Evolutionary conservation across 2,888 invertebrate species (phyloP), one percentile per base, ranked within the genome.

Genomic region (Drosophila histrio): DNA sequence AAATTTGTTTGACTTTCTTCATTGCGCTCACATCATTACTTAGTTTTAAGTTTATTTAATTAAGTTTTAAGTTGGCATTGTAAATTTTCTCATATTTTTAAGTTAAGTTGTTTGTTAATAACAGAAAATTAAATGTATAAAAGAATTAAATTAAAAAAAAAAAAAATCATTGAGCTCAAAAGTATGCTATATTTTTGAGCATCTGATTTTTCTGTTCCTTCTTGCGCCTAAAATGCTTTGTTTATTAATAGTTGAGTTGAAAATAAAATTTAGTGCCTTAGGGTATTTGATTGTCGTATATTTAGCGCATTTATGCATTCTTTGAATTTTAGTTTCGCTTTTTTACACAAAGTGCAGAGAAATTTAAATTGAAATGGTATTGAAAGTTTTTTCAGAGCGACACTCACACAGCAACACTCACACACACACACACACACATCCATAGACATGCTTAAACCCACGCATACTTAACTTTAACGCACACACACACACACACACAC

Each of bases 281-380:
- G 44, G 3, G 17, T 28, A 44, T 28, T 15, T 19, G 44, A 0
- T n/a, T 7, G 26, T 57, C 36, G 38, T 32, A 32, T 24, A 19
- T 34, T 32, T 41, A 15, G 13, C 19, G 46, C 19, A 19, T 24
- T 24, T 49, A 32, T 26, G 28, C 19, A 19, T 49, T 41, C 28
- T 30, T 22, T 52, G 52, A 21, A 32, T 54, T 71, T 61, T 46
- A 15, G 28, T 34, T 32, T 26, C 38, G 26, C 9, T 39, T 38
- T 46, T 56, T 50, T 26, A n/a, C 41, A 32, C 32, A 39, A 43
- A 44, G 47, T 56, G 66, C 47, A 36, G 15, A 36, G 36, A 38
- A 79, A 73, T 68, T 59, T 34, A 72, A 72, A 80, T 84, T 66
- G 68, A 72, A 80, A 76, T 76, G 62, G 68, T 56, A 76, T 86